Evolutionary conservation across 2,888 invertebrate species (phyloP), one percentile per base, ranked within the genome.

Genomic region (Acleris holmiana): DNA sequence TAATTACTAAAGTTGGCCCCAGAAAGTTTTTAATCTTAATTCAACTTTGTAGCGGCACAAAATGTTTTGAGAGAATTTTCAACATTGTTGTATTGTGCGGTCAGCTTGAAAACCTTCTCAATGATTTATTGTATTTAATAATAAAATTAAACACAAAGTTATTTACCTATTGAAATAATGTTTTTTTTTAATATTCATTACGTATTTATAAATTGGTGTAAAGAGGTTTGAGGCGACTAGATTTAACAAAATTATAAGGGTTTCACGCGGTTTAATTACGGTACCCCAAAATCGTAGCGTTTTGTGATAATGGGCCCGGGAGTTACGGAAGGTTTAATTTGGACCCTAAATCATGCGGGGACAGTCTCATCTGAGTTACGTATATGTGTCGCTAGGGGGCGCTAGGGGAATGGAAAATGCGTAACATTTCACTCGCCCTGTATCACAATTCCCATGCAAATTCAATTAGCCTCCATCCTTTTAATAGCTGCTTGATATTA

Each of bases 301-400:
- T 64, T 61, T 46, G 67, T 55, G 55, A 56, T 72, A 68, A 70
- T 72, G 65, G 68, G 67, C 68, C 69, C 67, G 53, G 61, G 62
- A 65, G 59, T 65, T 40, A 68, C 71, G 76, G 73, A 75, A 75
- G 74, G 78, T 78, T 78, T 75, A 80, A 81, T 80, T 79, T 76
- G 69, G 71, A 69, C 75, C 75, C 76, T 81, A 83, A 85, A 84
- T 84, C 83, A 84, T 79, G 77, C 77, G 76, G 75, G 77, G 76
- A 74, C 77, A 73, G 71, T 74, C 76, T 35, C 35, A 78, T 82
- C 74, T 77, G 71, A 76, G 78, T 79, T 76, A 73, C 67, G 75
- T 78, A 71, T 74, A 73, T 74, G 76, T 69, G 74, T 73, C 74
- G 69, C 66, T 72, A 72, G 64, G 71, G 71, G 75, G 72, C 76